Evolutionary conservation across 2,113 vertebrate genomes (phyloP).

Genomic region (Delphinapterus leucas): DNA sequence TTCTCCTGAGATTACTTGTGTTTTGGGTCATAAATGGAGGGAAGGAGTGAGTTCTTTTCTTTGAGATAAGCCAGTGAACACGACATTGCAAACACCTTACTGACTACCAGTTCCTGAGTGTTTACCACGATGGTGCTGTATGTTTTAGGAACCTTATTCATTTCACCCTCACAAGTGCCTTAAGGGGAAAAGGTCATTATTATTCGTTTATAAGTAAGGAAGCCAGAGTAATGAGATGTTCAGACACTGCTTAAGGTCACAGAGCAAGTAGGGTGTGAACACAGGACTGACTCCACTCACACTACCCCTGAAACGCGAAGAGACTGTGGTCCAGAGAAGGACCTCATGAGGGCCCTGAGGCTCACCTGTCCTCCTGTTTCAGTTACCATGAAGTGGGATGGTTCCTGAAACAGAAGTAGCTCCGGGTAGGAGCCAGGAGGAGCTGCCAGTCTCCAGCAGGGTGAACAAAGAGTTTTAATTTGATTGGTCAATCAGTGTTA

Average conservation of each 20-base stretch:
- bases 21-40: not conserved
- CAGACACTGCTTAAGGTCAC: not conserved
- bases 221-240: not conserved
- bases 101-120: not conserved
- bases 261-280: not conserved
- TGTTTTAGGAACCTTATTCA: too few species aligned
- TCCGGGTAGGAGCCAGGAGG: not conserved
- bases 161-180: not conserved
- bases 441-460: not conserved
- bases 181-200: not conserved
- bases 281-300: not conserved
- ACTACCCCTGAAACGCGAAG: not conserved
- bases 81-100: not conserved
- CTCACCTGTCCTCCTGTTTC: not conserved
- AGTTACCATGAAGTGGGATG: not conserved
- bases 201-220: not conserved
- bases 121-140: rapidly evolving
- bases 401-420: not conserved
- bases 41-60: not conserved
- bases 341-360: not conserved
- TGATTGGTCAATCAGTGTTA: not conserved
- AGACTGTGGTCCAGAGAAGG: not conserved
- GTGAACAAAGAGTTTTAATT: not conserved
- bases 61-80: not conserved
- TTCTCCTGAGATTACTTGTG: not conserved